Evolutionary conservation across 1,140 invertebrate species (phyloP), one percentile per base, ranked within the genome.

Genomic region (Homarus americanus): DNA sequence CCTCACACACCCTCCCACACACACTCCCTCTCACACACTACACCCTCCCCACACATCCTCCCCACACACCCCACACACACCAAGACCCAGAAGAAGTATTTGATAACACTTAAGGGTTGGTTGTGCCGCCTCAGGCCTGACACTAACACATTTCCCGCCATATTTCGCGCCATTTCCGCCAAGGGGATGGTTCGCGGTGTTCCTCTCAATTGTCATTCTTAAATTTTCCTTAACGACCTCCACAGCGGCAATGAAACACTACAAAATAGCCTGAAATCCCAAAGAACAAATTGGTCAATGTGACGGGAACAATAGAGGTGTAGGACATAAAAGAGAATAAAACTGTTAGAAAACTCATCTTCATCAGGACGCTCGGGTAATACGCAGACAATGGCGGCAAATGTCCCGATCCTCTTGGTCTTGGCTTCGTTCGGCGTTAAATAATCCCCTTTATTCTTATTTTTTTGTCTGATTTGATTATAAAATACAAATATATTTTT

Each of bases 331-430:
- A 79, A 79, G 76, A 15, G 76, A 79, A 79, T 79, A 79, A 79
- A 79, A 79, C 76, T 41, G 76, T 44, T 79, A 79, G 76, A 79
- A 79, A 79, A 79, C 76, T 79, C 76, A 79, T 79, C 76, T 79
- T 79, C 76, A 79, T 79, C 40, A 79, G 40, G 76, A 49, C 76
- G 24, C 38, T 36, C 20, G 76, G 40, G 76, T 79, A 79, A 79
- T 79, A 79, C 76, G 40, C 76, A 44, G 76, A 79, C 76, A 79
- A 79, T 79, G 40, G 76, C 24, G 36, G 76, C 40, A 1, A 28
- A 7, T 38, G 24, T 79, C 40, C 76, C 24, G 20, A 20, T 79
- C 40, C 17, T 24, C 15, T 44, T 28, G 2, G 5, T 69, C n/a
- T 69, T 69, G 63, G 63, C 63, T 69, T 32, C n/a, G 0, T 4